Evolutionary conservation across 2,888 invertebrate species (phyloP), one percentile per base, ranked within the genome.

Genomic region (Conops quadrifasciatus): DNA sequence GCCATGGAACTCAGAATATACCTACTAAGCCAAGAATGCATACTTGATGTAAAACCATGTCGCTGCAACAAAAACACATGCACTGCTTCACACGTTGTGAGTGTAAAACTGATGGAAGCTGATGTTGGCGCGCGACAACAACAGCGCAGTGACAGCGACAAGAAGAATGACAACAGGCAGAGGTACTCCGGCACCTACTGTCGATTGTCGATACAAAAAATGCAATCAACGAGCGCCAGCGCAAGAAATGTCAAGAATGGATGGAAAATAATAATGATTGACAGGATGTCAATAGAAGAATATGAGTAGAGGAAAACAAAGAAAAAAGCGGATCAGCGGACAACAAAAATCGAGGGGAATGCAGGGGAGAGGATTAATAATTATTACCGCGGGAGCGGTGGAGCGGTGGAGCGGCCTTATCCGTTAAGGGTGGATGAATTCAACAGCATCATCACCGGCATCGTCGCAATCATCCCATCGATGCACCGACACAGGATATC

Each of bases 241-340:
- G 64, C 64, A n/a, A 66, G 56, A 62, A 68, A 51, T 49, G 68
- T 68, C 62, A 68, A 60, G 62, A 30, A 60, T 68, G 26, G 62
- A 49, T 68, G 79, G 78, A 77, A 72, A 74, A 75, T 76, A 79
- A 79, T 78, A 80, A 80, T 79, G 80, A 81, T 80, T 81, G 80
- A 81, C 80, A 76, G 77, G 78, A 76, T 77, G 77, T 74, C 51
- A 67, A 71, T 70, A 56, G 45, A 51, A 36, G 65, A 24, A 21
- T 64, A 47, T 26, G 63, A 63, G 63, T 21, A 26, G 47, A 45
- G 63, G 26, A 28, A 26, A 45, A 63, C 21, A n/a, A 53, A 21
- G 28, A 21, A 16, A 47, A 56, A 56, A 47, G n/a, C n/a, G 36
- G 36, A 53, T 30, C 21, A 30, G 11, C 21, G 36, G 47, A 24